phyloP scores from a whole-genome alignment of 2,888 invertebrate genomes.

The Junonia oenone region DNA sequence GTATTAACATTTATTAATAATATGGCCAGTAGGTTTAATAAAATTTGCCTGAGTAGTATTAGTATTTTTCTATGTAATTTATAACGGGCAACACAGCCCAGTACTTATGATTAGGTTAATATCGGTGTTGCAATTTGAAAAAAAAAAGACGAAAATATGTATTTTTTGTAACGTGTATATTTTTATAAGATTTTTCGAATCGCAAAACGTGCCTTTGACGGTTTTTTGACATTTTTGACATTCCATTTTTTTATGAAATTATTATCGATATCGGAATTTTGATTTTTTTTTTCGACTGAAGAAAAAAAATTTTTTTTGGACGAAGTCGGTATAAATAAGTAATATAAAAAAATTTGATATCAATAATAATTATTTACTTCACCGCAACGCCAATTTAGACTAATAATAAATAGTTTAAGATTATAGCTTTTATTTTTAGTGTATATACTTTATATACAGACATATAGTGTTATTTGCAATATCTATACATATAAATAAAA shows the following conservation, averaged over 20 bases:
- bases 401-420: neutral
- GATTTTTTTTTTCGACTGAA: no score
- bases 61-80: conserved; percentile 21
- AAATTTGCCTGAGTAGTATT: conserved; percentile 19
- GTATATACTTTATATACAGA: neutral
- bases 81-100: conserved; percentile 15
- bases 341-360: neutral
- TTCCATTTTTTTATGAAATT: conserved; percentile 15
- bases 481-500: neutral
- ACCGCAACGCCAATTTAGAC: neutral
- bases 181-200: conserved; percentile 11
- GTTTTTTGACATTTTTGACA: conserved; percentile 7
- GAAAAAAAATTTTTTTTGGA: no score
- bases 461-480: neutral
- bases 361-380: neutral
- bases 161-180: conserved; percentile 14
- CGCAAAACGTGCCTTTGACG: conserved; percentile 16
- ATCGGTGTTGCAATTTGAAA: conserved; percentile 11
- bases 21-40: conserved; percentile 17
- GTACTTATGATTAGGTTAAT: conserved; percentile 22
- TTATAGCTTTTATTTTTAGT: neutral
- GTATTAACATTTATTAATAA: conserved; percentile 6
- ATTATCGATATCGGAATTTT: no score
- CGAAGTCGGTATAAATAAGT: no score
- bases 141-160: neutral